phyloP scores from a whole-genome alignment of 64 coral and sea anemone species.

The Montipora capricornis region DNA sequence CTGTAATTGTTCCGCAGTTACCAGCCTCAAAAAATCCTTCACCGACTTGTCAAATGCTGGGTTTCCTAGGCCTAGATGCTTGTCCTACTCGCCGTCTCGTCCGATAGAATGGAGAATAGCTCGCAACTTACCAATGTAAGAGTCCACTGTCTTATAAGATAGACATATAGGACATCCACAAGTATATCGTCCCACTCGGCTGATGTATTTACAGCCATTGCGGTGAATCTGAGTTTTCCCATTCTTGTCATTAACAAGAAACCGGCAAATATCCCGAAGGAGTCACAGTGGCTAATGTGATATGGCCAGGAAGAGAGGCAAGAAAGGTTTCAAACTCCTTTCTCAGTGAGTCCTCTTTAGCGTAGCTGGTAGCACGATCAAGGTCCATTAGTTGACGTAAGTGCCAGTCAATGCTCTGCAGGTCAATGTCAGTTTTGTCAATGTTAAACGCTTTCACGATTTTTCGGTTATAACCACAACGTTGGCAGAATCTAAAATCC shows the following conservation, averaged over 20 bases:
- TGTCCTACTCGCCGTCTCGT: too few species aligned
- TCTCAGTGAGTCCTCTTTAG: background rate
- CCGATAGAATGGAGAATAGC: too few species aligned
- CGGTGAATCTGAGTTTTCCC: background rate
- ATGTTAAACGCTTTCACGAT: background rate
- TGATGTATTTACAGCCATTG: too few species aligned
- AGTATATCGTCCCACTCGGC: too few species aligned
- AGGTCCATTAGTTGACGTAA: background rate
- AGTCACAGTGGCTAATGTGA: slow-evolving; percentile 34
- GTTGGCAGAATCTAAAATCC: slow-evolving; percentile 48
- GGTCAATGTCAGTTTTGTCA: background rate
- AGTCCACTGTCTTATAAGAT: too few species aligned
- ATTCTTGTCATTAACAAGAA: slow-evolving; percentile 42
- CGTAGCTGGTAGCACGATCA: background rate
- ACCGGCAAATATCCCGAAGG: slow-evolving; percentile 16
- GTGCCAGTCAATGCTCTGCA: too few species aligned
- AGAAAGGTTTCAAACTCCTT: slow-evolving; percentile 30
- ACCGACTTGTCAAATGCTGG: background rate
- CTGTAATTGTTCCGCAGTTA: slow-evolving; percentile 10
- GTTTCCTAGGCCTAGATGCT: too few species aligned
- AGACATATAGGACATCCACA: too few species aligned
- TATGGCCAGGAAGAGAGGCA: background rate
- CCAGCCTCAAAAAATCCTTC: background rate
- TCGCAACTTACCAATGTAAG: too few species aligned
- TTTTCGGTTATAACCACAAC: slow-evolving; percentile 25